Evolutionary conservation across 2,888 invertebrate species (phyloP), one percentile per base, ranked within the genome.

Genomic region (Drosophila tripunctata): DNA sequence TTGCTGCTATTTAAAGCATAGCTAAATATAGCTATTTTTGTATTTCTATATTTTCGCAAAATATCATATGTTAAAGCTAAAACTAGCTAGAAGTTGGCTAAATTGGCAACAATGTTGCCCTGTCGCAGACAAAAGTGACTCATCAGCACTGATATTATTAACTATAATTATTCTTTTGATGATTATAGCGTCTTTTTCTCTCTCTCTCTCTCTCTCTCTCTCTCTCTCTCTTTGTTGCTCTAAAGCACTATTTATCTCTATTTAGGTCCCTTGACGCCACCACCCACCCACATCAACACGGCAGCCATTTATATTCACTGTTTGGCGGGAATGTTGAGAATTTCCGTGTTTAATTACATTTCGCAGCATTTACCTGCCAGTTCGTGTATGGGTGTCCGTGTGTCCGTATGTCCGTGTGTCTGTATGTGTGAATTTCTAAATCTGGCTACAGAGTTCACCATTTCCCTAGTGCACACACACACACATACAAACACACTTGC

Each of bases 331-430:
- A 62, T 56, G 57, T 57, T 44, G 44, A 64, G 55, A 60, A 57
- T 62, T 62, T 71, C 52, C 70, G 62, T 56, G 50, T 67, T 60
- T 71, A 65, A 75, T 75, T 75, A 65, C 71, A 71, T 45, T 70
- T 43, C 14, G 38, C 31, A 33, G 41, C 38, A 52, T 50, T 51
- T 56, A 44, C 52, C 52, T 62, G 57, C 14, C 12, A 19, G 19
- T 15, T 31, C n/a, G 27, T n/a, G 12, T 38, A 8, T 17, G 15
- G 36, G 15, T 19, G n/a, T 31, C 3, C 4, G 31, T 40, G 14
- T 40, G 30, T 40, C 19, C 8, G 15, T 30, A 3, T 44, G 14
- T 10, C n/a, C n/a, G 40, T 40, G 19, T 41, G 31, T 52, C 21
- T n/a, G 15, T 24, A 2, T 44, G n/a, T 12, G 14, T 2, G 24